phyloP scores from a whole-genome alignment of 2,888 invertebrate genomes.

The Drosophila tripunctata region DNA sequence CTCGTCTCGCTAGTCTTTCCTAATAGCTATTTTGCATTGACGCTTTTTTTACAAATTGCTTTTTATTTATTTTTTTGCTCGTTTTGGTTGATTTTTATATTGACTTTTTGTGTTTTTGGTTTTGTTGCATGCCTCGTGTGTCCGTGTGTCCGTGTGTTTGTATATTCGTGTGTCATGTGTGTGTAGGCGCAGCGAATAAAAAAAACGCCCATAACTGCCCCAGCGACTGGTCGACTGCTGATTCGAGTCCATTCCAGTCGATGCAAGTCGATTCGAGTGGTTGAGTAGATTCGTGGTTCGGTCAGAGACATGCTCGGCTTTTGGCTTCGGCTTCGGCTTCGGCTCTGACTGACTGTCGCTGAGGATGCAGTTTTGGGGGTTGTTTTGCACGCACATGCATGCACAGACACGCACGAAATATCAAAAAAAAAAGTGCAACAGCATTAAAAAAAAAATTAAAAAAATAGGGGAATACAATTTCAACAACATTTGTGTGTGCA shows the following conservation, averaged over 20 bases:
- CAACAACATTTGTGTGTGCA: slow-evolving; percentile 52
- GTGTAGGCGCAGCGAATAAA: slow-evolving; percentile 54
- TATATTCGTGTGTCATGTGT: too few species aligned
- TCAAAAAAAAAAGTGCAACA: slow-evolving; percentile 59
- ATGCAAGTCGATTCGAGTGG: neutral
- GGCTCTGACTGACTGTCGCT: too few species aligned
- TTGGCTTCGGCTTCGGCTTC: too few species aligned
- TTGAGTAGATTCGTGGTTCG: slow-evolving; percentile 29
- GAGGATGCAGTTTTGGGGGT: slow-evolving; percentile 65
- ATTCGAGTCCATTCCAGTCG: slow-evolving; percentile 13
- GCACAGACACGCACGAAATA: slow-evolving; percentile 16
- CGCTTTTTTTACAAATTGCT: slow-evolving; percentile 19
- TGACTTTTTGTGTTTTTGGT: slow-evolving; percentile 16
- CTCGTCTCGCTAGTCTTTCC: slow-evolving; percentile 6
- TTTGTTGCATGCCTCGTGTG: slow-evolving; percentile 8
- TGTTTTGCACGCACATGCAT: slow-evolving; percentile 61
- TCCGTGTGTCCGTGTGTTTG: too few species aligned
- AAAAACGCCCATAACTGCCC: slow-evolving; percentile 73
- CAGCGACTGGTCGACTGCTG: slow-evolving; percentile 49
- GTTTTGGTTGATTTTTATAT: slow-evolving; percentile 10
- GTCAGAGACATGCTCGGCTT: slow-evolving; percentile 39
- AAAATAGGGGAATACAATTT: slow-evolving; percentile 81
- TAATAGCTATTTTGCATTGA: too few species aligned
- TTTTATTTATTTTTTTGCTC: slow-evolving; percentile 1
- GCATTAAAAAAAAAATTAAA: slow-evolving; percentile 67